Conservation (phyloP, 1,140 invertebrate species). For the Parapsyche elsis region DNA sequence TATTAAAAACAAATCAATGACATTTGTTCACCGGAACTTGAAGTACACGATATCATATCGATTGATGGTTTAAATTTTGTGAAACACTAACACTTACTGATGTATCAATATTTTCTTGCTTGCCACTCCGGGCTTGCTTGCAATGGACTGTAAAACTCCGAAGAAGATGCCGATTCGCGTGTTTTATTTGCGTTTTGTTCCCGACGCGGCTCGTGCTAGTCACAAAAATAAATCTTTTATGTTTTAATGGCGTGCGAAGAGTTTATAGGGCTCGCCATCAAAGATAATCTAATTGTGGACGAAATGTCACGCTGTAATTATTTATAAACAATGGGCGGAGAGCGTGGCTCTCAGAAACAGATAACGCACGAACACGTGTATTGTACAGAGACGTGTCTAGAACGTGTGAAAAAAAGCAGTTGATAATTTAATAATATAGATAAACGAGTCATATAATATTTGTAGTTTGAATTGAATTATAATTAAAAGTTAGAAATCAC, state of each 20-base stretch:
- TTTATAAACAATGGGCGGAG: slow-evolving; percentile 8
- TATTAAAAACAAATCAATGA: too few species aligned
- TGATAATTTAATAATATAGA: too few species aligned
- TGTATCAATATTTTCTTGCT: too few species aligned
- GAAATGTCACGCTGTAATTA: slow-evolving; percentile 48
- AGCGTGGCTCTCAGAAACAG: background rate
- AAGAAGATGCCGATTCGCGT: background rate
- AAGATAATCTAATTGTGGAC: slow-evolving; percentile 52
- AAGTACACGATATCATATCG: too few species aligned
- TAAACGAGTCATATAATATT: too few species aligned
- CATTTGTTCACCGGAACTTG: too few species aligned
- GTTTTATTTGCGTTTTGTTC: slow-evolving; percentile 14
- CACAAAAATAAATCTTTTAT: slow-evolving; percentile 41
- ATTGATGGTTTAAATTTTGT: too few species aligned
- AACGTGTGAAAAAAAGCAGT: too few species aligned
- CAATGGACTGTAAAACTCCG: background rate
- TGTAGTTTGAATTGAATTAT: background rate
- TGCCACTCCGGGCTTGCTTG: background rate
- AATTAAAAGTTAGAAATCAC: background rate
- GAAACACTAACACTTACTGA: too few species aligned
- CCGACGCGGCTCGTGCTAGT: background rate
- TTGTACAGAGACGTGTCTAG: background rate
- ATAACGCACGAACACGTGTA: background rate
- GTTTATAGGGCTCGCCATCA: slow-evolving; percentile 31
- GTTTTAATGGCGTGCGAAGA: slow-evolving; percentile 43